A percentile compares a stretch with the other conserved stretches of the same genome.
Conservation (phyloP, 2,113 vertebrate species). For the Ictidomys tridecemlineatus region DNA sequence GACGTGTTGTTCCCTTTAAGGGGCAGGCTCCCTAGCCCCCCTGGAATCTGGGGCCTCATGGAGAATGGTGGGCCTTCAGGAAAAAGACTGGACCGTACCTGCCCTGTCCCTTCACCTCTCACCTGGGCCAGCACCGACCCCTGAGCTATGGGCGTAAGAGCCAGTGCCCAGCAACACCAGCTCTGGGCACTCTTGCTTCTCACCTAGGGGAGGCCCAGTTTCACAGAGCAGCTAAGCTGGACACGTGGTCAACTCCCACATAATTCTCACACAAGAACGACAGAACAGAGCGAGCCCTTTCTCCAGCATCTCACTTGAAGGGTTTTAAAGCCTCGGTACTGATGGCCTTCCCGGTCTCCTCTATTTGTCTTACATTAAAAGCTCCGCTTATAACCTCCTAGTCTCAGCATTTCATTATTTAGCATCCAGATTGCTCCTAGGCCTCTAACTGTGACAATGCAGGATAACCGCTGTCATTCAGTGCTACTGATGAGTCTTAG, state of each 20-base stretch:
- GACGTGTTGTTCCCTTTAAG: not conserved
- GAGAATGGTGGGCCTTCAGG: not conserved
- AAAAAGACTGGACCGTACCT: conserved; percentile 47
- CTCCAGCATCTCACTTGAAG: rapidly evolving
- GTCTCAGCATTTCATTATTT: rapidly evolving
- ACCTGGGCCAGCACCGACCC: rapidly evolving
- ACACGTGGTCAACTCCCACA: rapidly evolving
- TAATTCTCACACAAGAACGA: rapidly evolving
- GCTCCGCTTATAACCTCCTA: not conserved
- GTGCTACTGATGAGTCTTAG: rapidly evolving
- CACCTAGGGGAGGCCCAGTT: not conserved
- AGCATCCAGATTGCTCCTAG: rapidly evolving
- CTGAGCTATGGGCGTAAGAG: rapidly evolving
- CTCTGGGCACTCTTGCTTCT: not conserved
- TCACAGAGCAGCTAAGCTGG: not conserved
- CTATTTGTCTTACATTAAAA: too few species aligned
- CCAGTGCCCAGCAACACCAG: not conserved
- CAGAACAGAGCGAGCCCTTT: rapidly evolving
- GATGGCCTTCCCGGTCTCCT: rapidly evolving
- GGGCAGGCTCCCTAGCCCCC: conserved; percentile 44
- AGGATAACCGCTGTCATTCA: rapidly evolving
- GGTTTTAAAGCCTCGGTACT: rapidly evolving
- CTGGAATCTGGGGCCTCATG: conserved; percentile 23
- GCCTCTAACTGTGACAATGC: rapidly evolving
- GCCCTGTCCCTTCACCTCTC: not conserved